These are phyloP conservation scores for Nebria ingens DNA, from an alignment of 1,140 invertebrate species.

Conservation along the genomic window DNA sequence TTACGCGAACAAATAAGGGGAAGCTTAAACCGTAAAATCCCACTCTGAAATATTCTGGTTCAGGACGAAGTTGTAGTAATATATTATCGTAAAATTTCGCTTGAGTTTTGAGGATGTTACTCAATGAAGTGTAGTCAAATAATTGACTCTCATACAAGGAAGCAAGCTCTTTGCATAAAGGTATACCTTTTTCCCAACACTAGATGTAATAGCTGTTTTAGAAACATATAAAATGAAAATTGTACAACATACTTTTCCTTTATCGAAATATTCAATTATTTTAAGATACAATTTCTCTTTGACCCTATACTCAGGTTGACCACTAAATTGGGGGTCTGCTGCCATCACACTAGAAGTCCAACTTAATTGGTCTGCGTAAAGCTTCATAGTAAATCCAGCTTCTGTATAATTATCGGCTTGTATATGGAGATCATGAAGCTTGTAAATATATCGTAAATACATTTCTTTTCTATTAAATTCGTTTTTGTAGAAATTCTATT, in stretches of 20 bases:
- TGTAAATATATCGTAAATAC: slow-evolving; percentile 95
- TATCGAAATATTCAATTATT: slow-evolving; percentile 89
- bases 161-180: slow-evolving; percentile 84
- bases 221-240: too few species aligned
- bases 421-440: slow-evolving; percentile 87
- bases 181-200: slow-evolving; percentile 94
- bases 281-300: slow-evolving; percentile 88
- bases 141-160: slow-evolving; percentile 78
- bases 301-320: slow-evolving; percentile 78
- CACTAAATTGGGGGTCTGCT: slow-evolving; percentile 51
- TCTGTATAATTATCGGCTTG: slow-evolving; percentile 92
- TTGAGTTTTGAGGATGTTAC: slow-evolving; percentile 71
- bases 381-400: slow-evolving; percentile 87
- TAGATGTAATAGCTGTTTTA: slow-evolving; percentile 33
- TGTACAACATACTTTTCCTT: slow-evolving; percentile 76
- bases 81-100: slow-evolving; percentile 89
- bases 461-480: slow-evolving; percentile 93
- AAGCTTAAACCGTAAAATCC: slow-evolving; percentile 92
- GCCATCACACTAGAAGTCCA: slow-evolving; percentile 68
- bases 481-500: slow-evolving; percentile 97
- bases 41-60: slow-evolving; percentile 94
- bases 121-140: slow-evolving; percentile 85
- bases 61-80: slow-evolving; percentile 71
- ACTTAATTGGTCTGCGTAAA: slow-evolving; percentile 83
- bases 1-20: slow-evolving; percentile 86